Conservation (phyloP, 2,113 vertebrate species). For the Patagioenas fasciata region DNA sequence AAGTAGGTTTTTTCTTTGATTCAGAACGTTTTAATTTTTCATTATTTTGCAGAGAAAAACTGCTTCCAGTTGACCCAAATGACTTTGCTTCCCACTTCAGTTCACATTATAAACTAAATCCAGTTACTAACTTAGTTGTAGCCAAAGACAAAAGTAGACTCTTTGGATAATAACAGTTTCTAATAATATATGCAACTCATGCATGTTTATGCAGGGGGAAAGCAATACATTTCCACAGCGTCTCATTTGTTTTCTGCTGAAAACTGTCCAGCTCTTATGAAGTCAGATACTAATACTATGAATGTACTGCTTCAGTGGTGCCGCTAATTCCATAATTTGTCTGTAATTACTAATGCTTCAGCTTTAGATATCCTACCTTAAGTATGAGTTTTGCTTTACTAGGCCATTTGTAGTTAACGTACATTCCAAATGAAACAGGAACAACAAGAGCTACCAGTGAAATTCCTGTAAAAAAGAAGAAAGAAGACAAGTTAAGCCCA, state of each 20-base stretch:
- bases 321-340: background rate
- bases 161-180: background rate
- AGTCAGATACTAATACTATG: background rate
- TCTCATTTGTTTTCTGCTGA: conserved; percentile 22
- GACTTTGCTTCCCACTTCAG: background rate
- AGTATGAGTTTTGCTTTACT: conserved; percentile 85
- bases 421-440: conserved; percentile 84
- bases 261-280: background rate
- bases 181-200: conserved; percentile 2
- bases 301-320: background rate
- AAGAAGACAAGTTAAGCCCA: background rate
- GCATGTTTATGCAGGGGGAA: background rate
- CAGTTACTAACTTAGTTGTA: background rate
- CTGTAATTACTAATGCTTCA: background rate
- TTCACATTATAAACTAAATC: background rate
- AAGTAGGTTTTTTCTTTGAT: background rate
- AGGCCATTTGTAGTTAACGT: conserved; percentile 86
- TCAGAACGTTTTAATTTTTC: background rate
- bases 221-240: background rate
- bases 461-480: conserved; percentile 74
- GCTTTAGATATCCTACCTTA: conserved; percentile 78
- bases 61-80: background rate
- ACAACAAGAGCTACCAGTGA: conserved; percentile 88
- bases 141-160: background rate
- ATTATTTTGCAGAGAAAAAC: background rate